Evolutionary conservation across 2,113 vertebrate genomes (phyloP).

Genomic region (Lanius collurio): DNA sequence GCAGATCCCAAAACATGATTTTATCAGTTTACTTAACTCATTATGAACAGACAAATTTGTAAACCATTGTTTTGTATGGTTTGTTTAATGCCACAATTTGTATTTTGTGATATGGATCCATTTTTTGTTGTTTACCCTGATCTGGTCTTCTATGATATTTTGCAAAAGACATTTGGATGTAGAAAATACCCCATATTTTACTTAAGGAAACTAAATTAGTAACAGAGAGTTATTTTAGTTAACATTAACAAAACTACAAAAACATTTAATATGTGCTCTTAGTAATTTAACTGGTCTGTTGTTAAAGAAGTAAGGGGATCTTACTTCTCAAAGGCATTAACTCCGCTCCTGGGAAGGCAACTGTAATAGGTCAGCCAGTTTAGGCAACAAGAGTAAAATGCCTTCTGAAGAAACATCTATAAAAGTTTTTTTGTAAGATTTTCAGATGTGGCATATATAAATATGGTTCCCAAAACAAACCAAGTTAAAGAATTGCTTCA

Average conservation of each 20-base stretch:
- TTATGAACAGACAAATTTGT: neutral
- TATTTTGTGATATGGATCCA: neutral
- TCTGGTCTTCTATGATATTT: neutral
- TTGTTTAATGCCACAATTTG: neutral
- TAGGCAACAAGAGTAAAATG: neutral
- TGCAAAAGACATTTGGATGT: neutral
- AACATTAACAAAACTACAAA: neutral
- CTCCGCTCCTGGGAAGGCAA: neutral
- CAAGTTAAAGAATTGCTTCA: neutral
- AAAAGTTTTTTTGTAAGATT: neutral
- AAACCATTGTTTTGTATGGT: neutral
- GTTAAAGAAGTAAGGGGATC: neutral
- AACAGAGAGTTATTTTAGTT: neutral
- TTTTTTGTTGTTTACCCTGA: neutral
- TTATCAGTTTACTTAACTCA: slow-evolving; percentile 60
- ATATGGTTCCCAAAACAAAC: neutral
- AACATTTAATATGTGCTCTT: neutral
- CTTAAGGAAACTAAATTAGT: neutral
- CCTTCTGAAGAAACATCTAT: neutral
- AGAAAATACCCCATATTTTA: neutral
- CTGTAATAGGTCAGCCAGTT: neutral
- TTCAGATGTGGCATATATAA: neutral
- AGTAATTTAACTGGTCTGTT: neutral
- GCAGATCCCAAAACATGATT: slow-evolving; percentile 13
- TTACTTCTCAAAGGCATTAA: neutral